Percentiles rank a stretch among this genome's conserved stretches.
These are phyloP conservation scores for Amphipoea oculea DNA, from an alignment of 2,888 invertebrate genomes.

Conservation along the genomic window DNA sequence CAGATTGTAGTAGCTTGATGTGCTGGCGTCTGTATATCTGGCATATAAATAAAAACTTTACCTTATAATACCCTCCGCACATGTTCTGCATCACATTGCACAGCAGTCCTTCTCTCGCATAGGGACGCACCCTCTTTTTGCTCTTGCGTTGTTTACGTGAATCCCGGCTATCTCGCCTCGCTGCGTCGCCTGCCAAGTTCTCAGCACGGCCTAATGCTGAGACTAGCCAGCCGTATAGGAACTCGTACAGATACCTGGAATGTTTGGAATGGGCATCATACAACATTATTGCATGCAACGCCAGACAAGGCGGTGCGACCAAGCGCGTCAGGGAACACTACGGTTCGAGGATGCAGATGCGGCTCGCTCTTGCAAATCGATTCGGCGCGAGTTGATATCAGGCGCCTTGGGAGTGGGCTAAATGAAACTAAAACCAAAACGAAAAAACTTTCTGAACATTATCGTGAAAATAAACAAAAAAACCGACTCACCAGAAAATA, in stretches of 20 bases:
- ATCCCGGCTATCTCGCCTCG: conserved; percentile 79
- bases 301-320: too few relatives aligned
- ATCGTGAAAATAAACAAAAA: not conserved
- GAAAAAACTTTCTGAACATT: not conserved
- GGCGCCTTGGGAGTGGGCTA: not conserved
- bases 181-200: conserved; percentile 93
- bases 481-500: conserved; percentile 95
- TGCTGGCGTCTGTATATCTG: too few relatives aligned
- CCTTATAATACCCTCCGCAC: conserved; percentile 98
- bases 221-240: conserved; percentile 97
- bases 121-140: conserved; percentile 94
- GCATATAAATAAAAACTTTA: conserved; percentile 68
- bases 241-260: conserved; percentile 96
- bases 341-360: not conserved
- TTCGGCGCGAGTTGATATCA: not conserved
- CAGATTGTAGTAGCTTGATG: too few relatives aligned
- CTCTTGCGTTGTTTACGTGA: conserved; percentile 83
- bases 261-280: not conserved
- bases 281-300: too few relatives aligned
- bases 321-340: too few relatives aligned
- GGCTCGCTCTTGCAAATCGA: not conserved
- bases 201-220: conserved; percentile 97
- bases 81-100: conserved; percentile 98
- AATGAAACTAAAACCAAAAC: not conserved
- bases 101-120: conserved; percentile 95